Base-by-base conservation (phyloP, 1,140 invertebrate genomes). In the Trissolcus basalis region DNA sequence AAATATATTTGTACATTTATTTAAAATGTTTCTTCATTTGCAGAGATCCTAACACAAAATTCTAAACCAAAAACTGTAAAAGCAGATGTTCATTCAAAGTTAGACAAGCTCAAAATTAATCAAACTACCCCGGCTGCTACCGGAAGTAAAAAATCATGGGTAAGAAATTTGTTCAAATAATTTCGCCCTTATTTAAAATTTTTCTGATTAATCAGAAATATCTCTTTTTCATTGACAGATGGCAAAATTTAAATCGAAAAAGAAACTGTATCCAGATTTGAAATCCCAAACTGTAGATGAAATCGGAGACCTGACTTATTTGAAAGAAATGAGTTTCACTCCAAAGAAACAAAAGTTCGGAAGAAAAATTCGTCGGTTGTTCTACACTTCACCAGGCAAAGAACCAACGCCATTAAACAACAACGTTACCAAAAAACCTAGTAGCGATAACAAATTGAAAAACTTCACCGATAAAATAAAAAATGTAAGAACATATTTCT, bases 401-500 rank as follows among this genome's bases (percentile, higher is more conserved):
- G 51, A 61, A 1, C 0, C 55, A 2, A 13, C 7, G 16, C 1
- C 33, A 15, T 10, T 32, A 45, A 13, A 33, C 0, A 68, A 59
- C 9, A 43, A 10, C 4, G 15, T 4, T 10, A 35, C 48, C 39
- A 36, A 39, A 0, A 70, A 70, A 58, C 60, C 50, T 6, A 51
- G 39, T 32, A 12, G 12, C 8, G 45, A 15, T 35, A 51, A 45
- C 19, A 53, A 14, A n/a, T 32, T 60, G n/a, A 75, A 36, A 54
- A 33, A 19, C 7, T 58, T 67, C 14, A 51, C 53, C 10, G 49
- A 75, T 4, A 69, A 50, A 69, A 32, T 63, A 11, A 58, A 69
- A 54, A 50, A 45, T 56, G 59, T 63, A 59, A 60, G 64, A 51
- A 56, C n/a, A n/a, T n/a, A n/a, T n/a, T n/a, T n/a, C n/a, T n/a